Base-by-base conservation (phyloP, 2,888 invertebrate genomes). In the Nomada ruficornis region DNA sequence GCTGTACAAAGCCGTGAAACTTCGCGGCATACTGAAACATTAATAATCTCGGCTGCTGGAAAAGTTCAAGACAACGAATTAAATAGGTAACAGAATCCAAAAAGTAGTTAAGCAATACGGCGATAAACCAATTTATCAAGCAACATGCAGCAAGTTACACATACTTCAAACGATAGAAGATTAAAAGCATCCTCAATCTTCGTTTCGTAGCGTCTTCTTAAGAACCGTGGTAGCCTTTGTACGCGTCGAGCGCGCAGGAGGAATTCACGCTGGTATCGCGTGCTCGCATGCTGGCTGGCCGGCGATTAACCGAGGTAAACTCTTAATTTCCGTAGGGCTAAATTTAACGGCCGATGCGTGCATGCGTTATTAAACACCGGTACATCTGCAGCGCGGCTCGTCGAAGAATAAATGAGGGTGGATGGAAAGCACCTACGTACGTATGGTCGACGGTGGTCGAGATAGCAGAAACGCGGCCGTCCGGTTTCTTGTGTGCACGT, bases 351-450 rank as follows among this genome's bases (percentile, higher is more conserved):
- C 36, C 81, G 87, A 84, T 89, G 85, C 84, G 89, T 85, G 88
- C 79, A 76, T 55, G 80, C 79, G 75, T 85, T 80, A 83, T 85
- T 84, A 86, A 82, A 84, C 86, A 83, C 77, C 80, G 82, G 80
- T 64, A 85, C 82, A 87, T 87, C 82, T 77, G 83, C 83, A 83
- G 75, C 81, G 82, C 62, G 86, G 86, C 87, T 89, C 89, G 90
- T 89, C 90, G 90, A 90, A 89, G 90, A 88, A 91, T 91, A 91
- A 91, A 91, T 88, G 89, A 89, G 88, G 86, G 85, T 85, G 83
- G 79, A 78, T 72, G 42, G 72, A 68, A 68, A 54, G 44, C 50
- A 47, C 70, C 44, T 60, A 76, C 59, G 67, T 57, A 54, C 68
- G 47, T 26, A 26, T 26, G 55, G 50, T 57, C 5, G 67, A 82